Evolutionary conservation across 2,888 invertebrate genomes (phyloP), one percentile per base, ranked within the genome.

Genomic region (Atrina japonica): DNA sequence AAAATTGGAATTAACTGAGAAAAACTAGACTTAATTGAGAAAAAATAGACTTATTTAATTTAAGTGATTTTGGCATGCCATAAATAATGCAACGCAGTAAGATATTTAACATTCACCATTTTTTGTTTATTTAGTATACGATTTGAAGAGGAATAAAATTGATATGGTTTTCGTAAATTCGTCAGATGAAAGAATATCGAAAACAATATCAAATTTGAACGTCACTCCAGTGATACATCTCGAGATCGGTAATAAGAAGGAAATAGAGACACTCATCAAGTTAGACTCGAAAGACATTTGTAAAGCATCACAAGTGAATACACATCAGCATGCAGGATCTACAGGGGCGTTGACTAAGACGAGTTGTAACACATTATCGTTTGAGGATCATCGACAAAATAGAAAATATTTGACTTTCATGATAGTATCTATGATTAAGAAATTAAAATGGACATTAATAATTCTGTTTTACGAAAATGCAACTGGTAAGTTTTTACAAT

Each of bases 81-180:
- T n/a, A n/a, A n/a, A n/a, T n/a, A n/a, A n/a, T n/a, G n/a, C n/a
- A n/a, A n/a, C n/a, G n/a, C n/a, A n/a, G n/a, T n/a, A n/a, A n/a
- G n/a, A n/a, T n/a, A n/a, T n/a, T n/a, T n/a, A n/a, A n/a, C n/a
- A n/a, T n/a, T n/a, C n/a, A n/a, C n/a, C n/a, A n/a, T n/a, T n/a
- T n/a, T n/a, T n/a, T n/a, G n/a, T n/a, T n/a, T n/a, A n/a, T n/a
- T n/a, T n/a, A n/a, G n/a, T n/a, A n/a, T n/a, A n/a, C n/a, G n/a
- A n/a, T n/a, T n/a, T n/a, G n/a, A 35, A 23, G 29, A 56, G 21
- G 11, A 56, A 56, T 25, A 35, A 35, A 21, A 40, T 40, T 5
- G 56, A 56, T 21, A 9, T 56, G 11, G 56, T 56, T 18, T 56
- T 40, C 21, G 56, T 56, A 9, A 40, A 56, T 41, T 56, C 56